Percentiles rank a stretch among this genome's conserved stretches.
phyloP scores from a whole-genome alignment of 2,797 vertebrate genomes.

The Telmatherina bonti region DNA sequence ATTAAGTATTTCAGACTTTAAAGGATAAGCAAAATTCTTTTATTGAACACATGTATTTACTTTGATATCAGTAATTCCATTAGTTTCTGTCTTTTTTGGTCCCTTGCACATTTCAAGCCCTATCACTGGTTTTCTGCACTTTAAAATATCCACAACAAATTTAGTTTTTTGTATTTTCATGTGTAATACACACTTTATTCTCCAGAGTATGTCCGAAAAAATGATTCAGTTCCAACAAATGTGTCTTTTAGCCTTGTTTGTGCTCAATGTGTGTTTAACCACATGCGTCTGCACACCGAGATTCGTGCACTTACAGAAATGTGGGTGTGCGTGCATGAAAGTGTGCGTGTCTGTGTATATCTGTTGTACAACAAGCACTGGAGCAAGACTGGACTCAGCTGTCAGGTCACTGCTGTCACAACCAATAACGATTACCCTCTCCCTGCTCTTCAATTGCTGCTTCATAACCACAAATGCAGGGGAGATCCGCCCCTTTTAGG shows the following conservation, averaged over 20 bases:
- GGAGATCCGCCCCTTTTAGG: conserved; percentile 80
- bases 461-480: conserved; percentile 78
- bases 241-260: conserved; percentile 40
- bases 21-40: no score
- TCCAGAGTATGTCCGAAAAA: conserved; percentile 23
- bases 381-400: conserved; percentile 87
- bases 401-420: conserved; percentile 85
- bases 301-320: conserved; percentile 43
- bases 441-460: conserved; percentile 80
- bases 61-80: background rate
- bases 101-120: background rate
- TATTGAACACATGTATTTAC: no score
- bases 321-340: conserved; percentile 35
- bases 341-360: conserved; percentile 42
- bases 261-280: conserved; percentile 32
- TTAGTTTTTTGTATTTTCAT: conserved; percentile 36
- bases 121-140: background rate
- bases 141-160: conserved; percentile 3
- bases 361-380: conserved; percentile 85
- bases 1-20: background rate
- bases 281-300: conserved; percentile 22
- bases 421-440: conserved; percentile 86
- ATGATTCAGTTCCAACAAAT: conserved; percentile 42
- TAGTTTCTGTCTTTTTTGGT: background rate
- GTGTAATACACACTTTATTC: conserved; percentile 36